Evolutionary conservation across 2,797 vertebrate genomes (phyloP).

Genomic region (Danionella dracula): DNA sequence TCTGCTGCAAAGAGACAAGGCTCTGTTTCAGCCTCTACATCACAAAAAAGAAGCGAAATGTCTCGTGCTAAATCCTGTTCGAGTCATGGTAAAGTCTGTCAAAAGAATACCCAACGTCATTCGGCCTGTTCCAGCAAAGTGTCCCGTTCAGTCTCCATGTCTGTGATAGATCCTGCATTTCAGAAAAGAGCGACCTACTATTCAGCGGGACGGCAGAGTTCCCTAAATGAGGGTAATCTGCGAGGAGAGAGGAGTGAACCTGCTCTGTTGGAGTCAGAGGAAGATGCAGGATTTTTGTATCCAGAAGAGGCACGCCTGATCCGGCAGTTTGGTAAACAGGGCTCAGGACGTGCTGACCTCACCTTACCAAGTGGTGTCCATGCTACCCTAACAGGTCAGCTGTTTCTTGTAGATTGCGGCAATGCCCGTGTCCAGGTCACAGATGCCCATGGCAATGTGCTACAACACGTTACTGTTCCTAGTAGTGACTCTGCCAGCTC

Average conservation of each 20-base stretch:
- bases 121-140: slow-evolving; percentile 40
- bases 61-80: slow-evolving; percentile 28
- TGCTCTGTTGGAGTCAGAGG: slow-evolving; percentile 53
- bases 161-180: slow-evolving; percentile 59
- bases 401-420: slow-evolving; percentile 77
- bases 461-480: slow-evolving; percentile 69
- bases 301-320: slow-evolving; percentile 51
- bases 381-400: slow-evolving; percentile 64
- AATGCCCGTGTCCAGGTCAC: slow-evolving; percentile 76
- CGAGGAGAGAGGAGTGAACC: slow-evolving; percentile 48
- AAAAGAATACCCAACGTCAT: slow-evolving; percentile 37
- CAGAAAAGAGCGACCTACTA: slow-evolving; percentile 38
- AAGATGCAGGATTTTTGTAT: slow-evolving; percentile 48
- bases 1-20: slow-evolving; percentile 40
- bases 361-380: slow-evolving; percentile 74
- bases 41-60: slow-evolving; percentile 14
- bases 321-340: slow-evolving; percentile 74
- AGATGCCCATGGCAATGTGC: slow-evolving; percentile 63
- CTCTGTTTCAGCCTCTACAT: slow-evolving; percentile 39
- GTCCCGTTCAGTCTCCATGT: slow-evolving; percentile 66
- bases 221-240: slow-evolving; percentile 14
- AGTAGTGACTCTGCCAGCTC: slow-evolving; percentile 48
- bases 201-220: slow-evolving; percentile 40
- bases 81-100: slow-evolving; percentile 10
- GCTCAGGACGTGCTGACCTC: slow-evolving; percentile 72